Base-by-base conservation (phyloP, 1,140 invertebrate genomes). In the Lordiphosa clarofinis region DNA sequence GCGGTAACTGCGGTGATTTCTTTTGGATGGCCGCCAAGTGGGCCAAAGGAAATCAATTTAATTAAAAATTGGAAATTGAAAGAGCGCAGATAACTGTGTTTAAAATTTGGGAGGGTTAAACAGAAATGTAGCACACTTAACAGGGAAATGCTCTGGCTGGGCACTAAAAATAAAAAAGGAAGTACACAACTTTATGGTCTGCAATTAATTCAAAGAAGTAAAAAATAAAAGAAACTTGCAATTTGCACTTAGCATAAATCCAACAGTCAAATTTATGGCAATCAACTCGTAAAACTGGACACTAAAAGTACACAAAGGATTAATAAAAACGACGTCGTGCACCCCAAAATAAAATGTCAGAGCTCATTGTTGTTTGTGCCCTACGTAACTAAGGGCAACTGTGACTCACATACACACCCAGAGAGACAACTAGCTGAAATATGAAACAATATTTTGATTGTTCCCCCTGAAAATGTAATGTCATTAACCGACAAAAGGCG, bases 261-360 rank as follows among this genome's bases (percentile, higher is more conserved):
- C 60, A 47, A 56, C 13, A 81, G 9, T 46, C 13, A 62, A 58
- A 59, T 74, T 54, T 56, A 56, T 64, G 64, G 31, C 40, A 48
- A 53, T 44, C 55, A 53, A 58, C 62, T 67, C 65, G 46, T 74
- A 74, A 58, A 81, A 81, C 55, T 73, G 65, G 55, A 47, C 37
- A 48, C 73, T 71, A 63, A 73, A 82, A 62, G 62, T 81, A 75
- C 75, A 71, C 76, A 79, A 79, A 82, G 75, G 75, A 79, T 79
- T 81, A 74, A 79, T 71, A 79, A 74, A 75, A 56, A 13, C 46
- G 39, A 12, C 36, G 24, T 44, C 24, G 35, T 55, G 11, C 10
- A 19, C 40, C 28, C 59, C 12, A 15, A 61, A 61, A 56, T 46
- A 50, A 40, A 56, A 52, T 31, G 39, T 39, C 33, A 31, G 40